These are phyloP conservation scores for Micromys minutus DNA, from an alignment of 2,113 vertebrate species.

Conservation along the genomic window DNA sequence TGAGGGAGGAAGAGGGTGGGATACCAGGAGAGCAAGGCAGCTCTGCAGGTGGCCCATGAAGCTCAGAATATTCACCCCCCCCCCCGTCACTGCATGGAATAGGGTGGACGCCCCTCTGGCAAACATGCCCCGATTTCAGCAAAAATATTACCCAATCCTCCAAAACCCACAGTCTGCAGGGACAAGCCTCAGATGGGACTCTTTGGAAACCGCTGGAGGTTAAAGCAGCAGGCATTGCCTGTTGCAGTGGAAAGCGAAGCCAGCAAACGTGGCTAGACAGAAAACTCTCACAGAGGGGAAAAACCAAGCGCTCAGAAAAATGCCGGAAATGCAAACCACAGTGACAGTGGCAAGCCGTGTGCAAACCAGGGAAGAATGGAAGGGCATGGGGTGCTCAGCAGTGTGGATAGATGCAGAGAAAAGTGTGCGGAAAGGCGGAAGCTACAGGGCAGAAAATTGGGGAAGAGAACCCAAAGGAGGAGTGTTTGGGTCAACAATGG, in stretches of 20 bases:
- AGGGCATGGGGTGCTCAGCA: rapidly evolving
- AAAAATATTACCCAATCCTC: background rate
- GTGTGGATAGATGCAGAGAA: background rate
- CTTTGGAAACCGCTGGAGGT: no score
- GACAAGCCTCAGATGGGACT: background rate
- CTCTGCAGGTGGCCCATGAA: background rate
- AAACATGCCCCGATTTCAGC: background rate
- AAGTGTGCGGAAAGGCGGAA: no score
- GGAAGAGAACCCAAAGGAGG: background rate
- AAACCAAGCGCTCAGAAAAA: background rate
- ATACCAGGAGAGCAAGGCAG: background rate
- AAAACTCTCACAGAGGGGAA: background rate
- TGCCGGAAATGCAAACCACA: background rate
- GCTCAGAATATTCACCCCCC: background rate
- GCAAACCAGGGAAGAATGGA: background rate
- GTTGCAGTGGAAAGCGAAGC: background rate
- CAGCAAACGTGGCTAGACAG: no score
- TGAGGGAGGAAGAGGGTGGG: background rate
- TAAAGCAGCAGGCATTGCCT: background rate
- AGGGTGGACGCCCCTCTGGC: background rate
- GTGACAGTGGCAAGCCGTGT: background rate
- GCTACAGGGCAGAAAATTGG: background rate
- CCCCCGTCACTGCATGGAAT: background rate
- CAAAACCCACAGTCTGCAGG: background rate
- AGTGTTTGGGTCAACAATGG: background rate